A percentile compares a stretch with the other conserved stretches of the same genome.
phyloP scores from a whole-genome alignment of 2,888 invertebrate genomes.

The Palloptera scutellata region DNA sequence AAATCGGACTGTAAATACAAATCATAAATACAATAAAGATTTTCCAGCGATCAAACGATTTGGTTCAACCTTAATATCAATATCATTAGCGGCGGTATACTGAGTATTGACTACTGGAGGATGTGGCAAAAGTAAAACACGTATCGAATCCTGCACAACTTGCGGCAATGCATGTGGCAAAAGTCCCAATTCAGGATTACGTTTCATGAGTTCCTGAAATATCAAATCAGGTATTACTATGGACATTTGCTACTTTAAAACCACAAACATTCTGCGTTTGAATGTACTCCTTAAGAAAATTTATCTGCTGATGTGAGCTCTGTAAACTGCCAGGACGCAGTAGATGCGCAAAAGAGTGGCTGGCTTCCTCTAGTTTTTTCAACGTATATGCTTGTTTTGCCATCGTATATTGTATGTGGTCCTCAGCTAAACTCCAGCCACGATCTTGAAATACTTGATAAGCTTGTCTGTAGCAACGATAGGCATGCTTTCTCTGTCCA shows the following conservation, averaged over 20 bases:
- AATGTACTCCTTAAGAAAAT: slow-evolving; percentile 88
- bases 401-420: slow-evolving; percentile 94
- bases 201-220: slow-evolving; percentile 56
- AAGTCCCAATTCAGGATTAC: slow-evolving; percentile 62
- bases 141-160: slow-evolving; percentile 73
- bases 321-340: slow-evolving; percentile 76
- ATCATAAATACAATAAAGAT: background rate
- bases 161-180: slow-evolving; percentile 79
- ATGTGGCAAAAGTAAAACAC: slow-evolving; percentile 68
- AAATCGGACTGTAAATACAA: slow-evolving; percentile 54
- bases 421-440: slow-evolving; percentile 92
- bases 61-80: slow-evolving; percentile 53
- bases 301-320: slow-evolving; percentile 76
- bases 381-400: slow-evolving; percentile 88
- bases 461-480: slow-evolving; percentile 91
- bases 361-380: slow-evolving; percentile 74
- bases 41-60: background rate
- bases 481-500: slow-evolving; percentile 89
- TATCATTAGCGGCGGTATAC: slow-evolving; percentile 59
- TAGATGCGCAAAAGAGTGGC: slow-evolving; percentile 80
- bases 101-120: slow-evolving; percentile 51
- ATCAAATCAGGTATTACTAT: background rate
- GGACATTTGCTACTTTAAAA: background rate
- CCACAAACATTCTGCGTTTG: slow-evolving; percentile 78
- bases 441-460: slow-evolving; percentile 76